Percentiles rank a stretch among this genome's conserved stretches.
These are phyloP conservation scores for Leucophenga maculata DNA, from an alignment of 2,888 invertebrate species.

Conservation along the genomic window DNA sequence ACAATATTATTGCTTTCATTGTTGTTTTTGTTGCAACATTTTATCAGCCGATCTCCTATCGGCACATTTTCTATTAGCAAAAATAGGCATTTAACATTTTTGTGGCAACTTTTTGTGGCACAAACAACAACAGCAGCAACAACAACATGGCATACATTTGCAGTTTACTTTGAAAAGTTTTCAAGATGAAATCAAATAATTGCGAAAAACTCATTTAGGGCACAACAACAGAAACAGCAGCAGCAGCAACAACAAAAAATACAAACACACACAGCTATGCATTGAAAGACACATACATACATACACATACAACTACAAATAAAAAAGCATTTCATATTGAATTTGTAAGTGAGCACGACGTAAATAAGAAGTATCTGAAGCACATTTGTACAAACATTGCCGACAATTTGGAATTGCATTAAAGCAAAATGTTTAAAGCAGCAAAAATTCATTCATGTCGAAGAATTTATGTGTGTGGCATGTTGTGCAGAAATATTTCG, in stretches of 20 bases:
- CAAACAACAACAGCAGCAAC: constrained; percentile 26
- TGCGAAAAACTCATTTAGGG: constrained; percentile 64
- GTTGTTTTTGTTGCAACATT: constrained; percentile 38
- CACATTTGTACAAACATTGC: too few relatives aligned
- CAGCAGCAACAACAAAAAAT: neutral
- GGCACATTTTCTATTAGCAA: constrained; percentile 61
- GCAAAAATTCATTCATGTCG: too few relatives aligned
- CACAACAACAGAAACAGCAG: constrained; percentile 45
- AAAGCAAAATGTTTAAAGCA: too few relatives aligned
- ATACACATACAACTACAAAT: neutral
- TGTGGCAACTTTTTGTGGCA: constrained; percentile 35
- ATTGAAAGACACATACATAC: too few relatives aligned
- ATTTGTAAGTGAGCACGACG: constrained; percentile 11
- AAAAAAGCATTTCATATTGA: constrained; percentile 15
- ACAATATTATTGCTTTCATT: constrained; percentile 32
- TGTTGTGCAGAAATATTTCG: too few relatives aligned
- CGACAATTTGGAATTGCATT: too few relatives aligned
- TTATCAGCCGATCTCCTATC: constrained; percentile 52
- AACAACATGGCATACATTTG: constrained; percentile 39
- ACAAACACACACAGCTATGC: too few relatives aligned
- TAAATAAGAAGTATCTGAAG: neutral
- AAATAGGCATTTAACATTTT: constrained; percentile 59
- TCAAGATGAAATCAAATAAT: constrained; percentile 66
- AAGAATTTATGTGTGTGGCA: too few relatives aligned
- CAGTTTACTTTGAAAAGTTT: constrained; percentile 46